These are phyloP conservation scores for Dendrocincla fuliginosa DNA, from an alignment of 2,797 vertebrate species.

Conservation along the genomic window DNA sequence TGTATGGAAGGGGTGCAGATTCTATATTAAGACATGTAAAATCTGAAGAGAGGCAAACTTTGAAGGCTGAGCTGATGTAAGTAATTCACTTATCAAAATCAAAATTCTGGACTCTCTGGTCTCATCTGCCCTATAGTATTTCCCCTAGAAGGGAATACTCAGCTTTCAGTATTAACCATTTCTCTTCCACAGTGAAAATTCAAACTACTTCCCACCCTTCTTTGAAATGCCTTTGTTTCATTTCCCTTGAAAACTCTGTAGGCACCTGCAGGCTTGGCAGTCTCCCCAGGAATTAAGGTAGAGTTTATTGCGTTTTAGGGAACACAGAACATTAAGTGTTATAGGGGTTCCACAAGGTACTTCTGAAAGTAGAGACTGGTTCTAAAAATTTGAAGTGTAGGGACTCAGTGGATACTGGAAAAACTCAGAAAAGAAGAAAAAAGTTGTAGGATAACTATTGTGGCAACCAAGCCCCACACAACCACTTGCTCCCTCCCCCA, in stretches of 20 bases:
- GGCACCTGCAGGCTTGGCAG: not conserved
- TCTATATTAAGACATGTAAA: not conserved
- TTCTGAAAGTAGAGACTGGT: not conserved
- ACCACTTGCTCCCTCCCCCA: rapidly evolving
- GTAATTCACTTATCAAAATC: not conserved
- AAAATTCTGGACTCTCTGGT: not conserved
- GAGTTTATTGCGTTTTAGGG: not conserved
- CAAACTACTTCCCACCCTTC: not conserved
- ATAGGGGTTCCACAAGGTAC: not conserved
- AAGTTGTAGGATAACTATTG: not conserved
- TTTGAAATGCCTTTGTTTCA: not conserved
- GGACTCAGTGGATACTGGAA: not conserved
- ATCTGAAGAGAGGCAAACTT: not conserved
- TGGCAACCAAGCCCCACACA: not conserved
- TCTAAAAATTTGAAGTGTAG: not conserved
- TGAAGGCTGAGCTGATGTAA: not conserved
- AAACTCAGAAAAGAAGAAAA: not conserved
- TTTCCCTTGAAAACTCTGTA: not conserved
- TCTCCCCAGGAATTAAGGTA: not conserved
- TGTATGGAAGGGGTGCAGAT: not conserved
- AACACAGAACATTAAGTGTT: not conserved
- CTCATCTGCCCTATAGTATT: not conserved
- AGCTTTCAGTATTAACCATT: not conserved
- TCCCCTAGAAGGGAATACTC: not conserved
- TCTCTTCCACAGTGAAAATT: not conserved